Percentiles rank a stretch among this genome's conserved stretches.
phyloP scores from a whole-genome alignment of 2,797 vertebrate species.

The Echiichthys vipera region DNA sequence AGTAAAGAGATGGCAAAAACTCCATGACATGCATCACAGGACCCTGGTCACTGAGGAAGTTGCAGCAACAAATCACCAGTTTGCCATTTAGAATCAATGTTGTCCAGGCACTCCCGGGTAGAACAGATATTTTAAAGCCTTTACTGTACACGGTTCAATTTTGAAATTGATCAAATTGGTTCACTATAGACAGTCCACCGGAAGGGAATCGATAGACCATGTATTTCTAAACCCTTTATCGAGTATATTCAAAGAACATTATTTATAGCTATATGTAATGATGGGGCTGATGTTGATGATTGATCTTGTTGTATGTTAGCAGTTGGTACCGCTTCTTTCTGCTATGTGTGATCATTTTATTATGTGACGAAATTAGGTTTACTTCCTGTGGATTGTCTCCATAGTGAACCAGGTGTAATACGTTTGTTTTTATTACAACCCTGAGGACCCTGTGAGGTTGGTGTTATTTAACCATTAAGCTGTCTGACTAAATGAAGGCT shows the following conservation, averaged over 20 bases:
- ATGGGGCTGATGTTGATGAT: background rate
- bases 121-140: background rate
- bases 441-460: background rate
- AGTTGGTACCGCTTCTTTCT: background rate
- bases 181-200: background rate
- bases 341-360: too few species aligned
- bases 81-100: background rate
- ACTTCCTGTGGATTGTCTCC: background rate
- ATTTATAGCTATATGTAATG: background rate
- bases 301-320: background rate
- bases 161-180: slow-evolving; percentile 1
- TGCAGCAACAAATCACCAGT: background rate
- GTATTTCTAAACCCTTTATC: background rate
- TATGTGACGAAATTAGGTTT: background rate
- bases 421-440: slow-evolving; percentile 2
- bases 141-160: background rate
- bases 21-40: background rate
- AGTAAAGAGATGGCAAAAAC: background rate
- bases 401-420: background rate
- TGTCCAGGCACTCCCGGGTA: background rate
- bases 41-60: background rate
- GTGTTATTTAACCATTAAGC: background rate
- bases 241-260: background rate
- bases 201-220: background rate
- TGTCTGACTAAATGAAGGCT: background rate